These are phyloP conservation scores for Polydrusus cervinus DNA, from an alignment of 2,888 invertebrate species.

Conservation along the genomic window DNA sequence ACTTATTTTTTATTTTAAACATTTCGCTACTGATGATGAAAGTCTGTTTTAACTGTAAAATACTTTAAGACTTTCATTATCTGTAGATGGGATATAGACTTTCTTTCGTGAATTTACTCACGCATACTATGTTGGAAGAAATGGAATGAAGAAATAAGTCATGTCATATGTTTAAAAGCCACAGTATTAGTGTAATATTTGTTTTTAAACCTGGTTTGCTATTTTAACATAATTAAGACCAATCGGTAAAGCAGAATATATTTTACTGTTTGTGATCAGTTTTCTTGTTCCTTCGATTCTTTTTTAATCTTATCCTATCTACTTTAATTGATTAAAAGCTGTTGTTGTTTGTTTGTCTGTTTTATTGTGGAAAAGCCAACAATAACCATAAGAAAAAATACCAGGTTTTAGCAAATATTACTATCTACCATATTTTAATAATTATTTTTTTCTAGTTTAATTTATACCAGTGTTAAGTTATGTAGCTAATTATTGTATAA, in stretches of 20 bases:
- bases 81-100: slow-evolving; percentile 55
- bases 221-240: not conserved
- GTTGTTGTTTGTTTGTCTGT: too few species aligned
- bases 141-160: slow-evolving; percentile 7
- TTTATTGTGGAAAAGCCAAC: too few species aligned
- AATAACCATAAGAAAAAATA: too few species aligned
- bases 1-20: slow-evolving; percentile 50
- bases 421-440: not conserved
- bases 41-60: slow-evolving; percentile 53
- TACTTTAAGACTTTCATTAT: slow-evolving; percentile 55
- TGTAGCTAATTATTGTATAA: not conserved
- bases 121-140: slow-evolving; percentile 33
- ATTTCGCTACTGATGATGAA: slow-evolving; percentile 58
- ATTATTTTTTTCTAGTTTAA: slow-evolving; percentile 3
- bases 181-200: slow-evolving; percentile 21
- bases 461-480: slow-evolving; percentile 12
- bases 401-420: not conserved
- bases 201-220: not conserved
- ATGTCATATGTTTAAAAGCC: slow-evolving; percentile 19
- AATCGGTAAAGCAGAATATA: not conserved
- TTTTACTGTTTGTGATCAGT: not conserved
- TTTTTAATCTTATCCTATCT: not conserved
- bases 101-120: slow-evolving; percentile 57
- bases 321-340: too few species aligned
- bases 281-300: not conserved